Base-by-base conservation (phyloP, 1,140 invertebrate genomes). In the Euglossa dilemma region DNA sequence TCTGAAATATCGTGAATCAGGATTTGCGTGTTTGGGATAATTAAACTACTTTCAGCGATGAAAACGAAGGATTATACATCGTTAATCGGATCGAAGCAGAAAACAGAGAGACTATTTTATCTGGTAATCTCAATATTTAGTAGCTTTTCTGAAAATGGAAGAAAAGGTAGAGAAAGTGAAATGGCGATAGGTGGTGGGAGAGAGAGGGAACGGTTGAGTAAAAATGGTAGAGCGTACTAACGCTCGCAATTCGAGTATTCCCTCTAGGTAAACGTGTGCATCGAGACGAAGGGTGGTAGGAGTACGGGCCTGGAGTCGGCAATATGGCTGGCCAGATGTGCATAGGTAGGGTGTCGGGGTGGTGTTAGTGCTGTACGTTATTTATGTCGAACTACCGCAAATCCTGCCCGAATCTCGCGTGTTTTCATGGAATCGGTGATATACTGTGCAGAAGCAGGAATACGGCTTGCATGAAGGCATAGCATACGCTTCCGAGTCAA, bases 391-490 rank as follows among this genome's bases (percentile, higher is more conserved):
- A 93, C 90, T 92, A 92, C 90, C 91, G 93, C 74, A 93, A 93
- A 86, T 94, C 92, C 83, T 93, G 93, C 90, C 92, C 91, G 85
- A 92, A 93, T 92, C 91, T 93, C 91, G 92, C 92, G 91, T 94
- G 92, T 92, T 94, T 94, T 93, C 92, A 94, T 94, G 94, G 93
- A 90, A 92, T 94, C 92, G 91, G 93, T 89, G 94, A 94, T 85
- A 92, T 93, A 90, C 83, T 93, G 87, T 92, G 93, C 85, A 91
- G 91, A 81, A 92, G 91, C 88, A 91, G 92, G 79, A 93, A 93
- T 89, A 90, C 90, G 89, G 82, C 89, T 91, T 92, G 93, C 92
- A 91, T 92, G 93, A 94, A 91, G 91, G 87, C 92, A 92, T 93
- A 94, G 93, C 93, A 92, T 91, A 91, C 91, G 91, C 91, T 91